These are phyloP conservation scores for Athrips mouffetella DNA, from an alignment of 2,888 invertebrate genomes.

Conservation along the genomic window DNA sequence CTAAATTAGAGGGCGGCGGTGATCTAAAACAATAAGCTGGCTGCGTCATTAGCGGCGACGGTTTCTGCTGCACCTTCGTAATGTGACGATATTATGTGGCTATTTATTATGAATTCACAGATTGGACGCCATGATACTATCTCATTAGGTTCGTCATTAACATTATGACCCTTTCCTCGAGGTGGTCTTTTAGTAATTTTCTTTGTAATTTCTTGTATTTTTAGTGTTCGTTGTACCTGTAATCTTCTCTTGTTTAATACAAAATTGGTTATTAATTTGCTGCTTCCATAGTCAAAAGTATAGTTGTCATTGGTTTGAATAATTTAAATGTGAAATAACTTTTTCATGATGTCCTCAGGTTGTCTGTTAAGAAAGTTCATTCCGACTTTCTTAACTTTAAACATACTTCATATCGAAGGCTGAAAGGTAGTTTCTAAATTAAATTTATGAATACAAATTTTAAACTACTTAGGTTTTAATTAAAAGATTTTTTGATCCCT, in stretches of 20 bases:
- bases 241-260: not conserved
- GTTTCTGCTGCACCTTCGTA: conserved; percentile 56
- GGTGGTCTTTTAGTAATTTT: conserved; percentile 8
- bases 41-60: conserved; percentile 59
- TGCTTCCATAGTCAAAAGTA: too few species aligned
- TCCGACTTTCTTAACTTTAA: too few species aligned
- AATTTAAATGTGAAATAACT: too few species aligned
- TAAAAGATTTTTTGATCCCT: too few species aligned
- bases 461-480: too few species aligned
- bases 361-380: too few species aligned
- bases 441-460: too few species aligned
- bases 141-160: conserved; percentile 21
- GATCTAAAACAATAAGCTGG: conserved; percentile 74
- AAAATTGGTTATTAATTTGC: not conserved
- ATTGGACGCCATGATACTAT: conserved; percentile 31
- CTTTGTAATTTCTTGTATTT: not conserved
- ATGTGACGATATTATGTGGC: conserved; percentile 66
- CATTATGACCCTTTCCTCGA: conserved; percentile 10
- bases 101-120: conserved; percentile 47
- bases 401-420: too few species aligned
- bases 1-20: conserved; percentile 70
- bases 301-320: too few species aligned
- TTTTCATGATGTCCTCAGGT: too few species aligned
- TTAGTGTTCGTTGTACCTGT: not conserved
- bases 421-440: too few species aligned